Evolutionary conservation across 2,113 vertebrate species (phyloP), one percentile per base, ranked within the genome.

Genomic region (Chionis minor): DNA sequence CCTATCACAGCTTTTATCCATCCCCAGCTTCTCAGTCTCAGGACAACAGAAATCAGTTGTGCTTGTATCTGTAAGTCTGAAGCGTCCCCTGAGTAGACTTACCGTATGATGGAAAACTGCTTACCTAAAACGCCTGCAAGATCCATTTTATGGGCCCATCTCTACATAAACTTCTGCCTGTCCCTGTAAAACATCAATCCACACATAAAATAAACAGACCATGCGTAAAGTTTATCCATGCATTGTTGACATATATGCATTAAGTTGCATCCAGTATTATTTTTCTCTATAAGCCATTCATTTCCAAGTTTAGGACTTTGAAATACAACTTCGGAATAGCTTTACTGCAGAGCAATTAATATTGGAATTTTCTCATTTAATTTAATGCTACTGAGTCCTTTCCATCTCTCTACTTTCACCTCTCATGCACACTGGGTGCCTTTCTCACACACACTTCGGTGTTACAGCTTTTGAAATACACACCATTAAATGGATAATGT

Each of bases 401-500:
- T 44, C 59, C 65, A 73, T 91, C 93, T 74, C 59, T 83, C 33
- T 65, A 40, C 11, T 1, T 54, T 94, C 47, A 69, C 62, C 38
- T 70, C 18, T 51, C 3, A 2, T 3, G 1, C 52, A 38, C 33
- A 27, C 42, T 6, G 35, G 80, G 26, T 33, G 10, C 18, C 33
- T 73, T 40, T 74, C 44, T 84, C 33, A 81, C 55, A 55, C 72
- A 56, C 27, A n/a, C 32, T 74, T 47, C 12, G 4, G 54, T 74
- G 67, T 63, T 59, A 69, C 18, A 59, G 79, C 58, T 91, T 94
- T 92, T 95, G 95, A 96, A 96, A 96, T 95, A 75, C 38, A 86
- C 55, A 49, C 58, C 83, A 94, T 96, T 94, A 96, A 96, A 87
- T 35, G 40, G 45, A 71, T 81, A 55, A 35, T 90, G 81, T 80